phyloP scores from a whole-genome alignment of 2,797 vertebrate species.

The Eospalax fontanierii region DNA sequence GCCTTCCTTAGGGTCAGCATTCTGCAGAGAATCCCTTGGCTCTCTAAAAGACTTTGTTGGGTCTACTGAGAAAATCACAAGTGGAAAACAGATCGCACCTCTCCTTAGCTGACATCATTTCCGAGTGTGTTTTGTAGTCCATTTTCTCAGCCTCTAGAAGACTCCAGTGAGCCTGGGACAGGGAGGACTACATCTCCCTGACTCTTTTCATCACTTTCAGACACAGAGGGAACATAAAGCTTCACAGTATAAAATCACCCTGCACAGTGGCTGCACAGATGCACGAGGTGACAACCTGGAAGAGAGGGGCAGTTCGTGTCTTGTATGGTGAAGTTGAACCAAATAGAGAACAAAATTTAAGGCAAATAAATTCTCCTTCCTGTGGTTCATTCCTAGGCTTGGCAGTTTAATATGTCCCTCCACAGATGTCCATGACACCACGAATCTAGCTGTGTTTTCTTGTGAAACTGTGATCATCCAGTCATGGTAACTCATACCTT shows the following conservation, averaged over 20 bases:
- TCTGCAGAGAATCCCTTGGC: conserved; percentile 23
- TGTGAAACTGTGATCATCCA: neutral
- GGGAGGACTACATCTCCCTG: neutral
- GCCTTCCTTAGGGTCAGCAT: neutral
- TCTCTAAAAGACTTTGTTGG: conserved; percentile 67
- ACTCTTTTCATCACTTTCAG: neutral
- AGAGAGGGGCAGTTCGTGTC: neutral
- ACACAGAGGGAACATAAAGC: neutral
- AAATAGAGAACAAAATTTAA: neutral
- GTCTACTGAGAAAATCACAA: neutral
- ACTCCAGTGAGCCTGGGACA: neutral
- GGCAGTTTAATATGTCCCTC: neutral
- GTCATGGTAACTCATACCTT: too few species aligned
- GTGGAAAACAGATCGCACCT: neutral
- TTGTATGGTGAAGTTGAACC: neutral
- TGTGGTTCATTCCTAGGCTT: neutral
- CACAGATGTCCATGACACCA: neutral
- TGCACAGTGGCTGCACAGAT: neutral
- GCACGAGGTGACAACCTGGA: neutral
- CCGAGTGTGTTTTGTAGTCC: neutral
- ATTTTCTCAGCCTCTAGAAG: neutral
- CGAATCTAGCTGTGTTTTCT: neutral
- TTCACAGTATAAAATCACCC: too few species aligned
- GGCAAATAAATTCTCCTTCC: neutral
- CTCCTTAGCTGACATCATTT: neutral